These are phyloP conservation scores for Ptychochromis oligacanthus DNA, from an alignment of 2,113 vertebrate species.

Conservation along the genomic window DNA sequence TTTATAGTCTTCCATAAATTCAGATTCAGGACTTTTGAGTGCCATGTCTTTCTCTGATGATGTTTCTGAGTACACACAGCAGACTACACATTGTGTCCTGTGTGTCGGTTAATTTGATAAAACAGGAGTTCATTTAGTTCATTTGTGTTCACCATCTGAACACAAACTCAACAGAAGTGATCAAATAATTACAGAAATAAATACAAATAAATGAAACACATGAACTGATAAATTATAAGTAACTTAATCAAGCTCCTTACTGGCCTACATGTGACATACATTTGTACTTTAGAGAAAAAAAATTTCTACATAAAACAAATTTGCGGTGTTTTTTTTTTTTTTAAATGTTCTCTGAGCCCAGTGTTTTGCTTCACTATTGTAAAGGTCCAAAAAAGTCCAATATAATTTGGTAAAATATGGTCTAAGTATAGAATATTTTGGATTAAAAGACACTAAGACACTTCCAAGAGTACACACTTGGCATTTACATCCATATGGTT, in stretches of 20 bases:
- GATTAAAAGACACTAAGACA: not conserved
- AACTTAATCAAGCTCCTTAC: not conserved
- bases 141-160: accelerated
- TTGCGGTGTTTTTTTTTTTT: too few species aligned
- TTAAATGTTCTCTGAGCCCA: not conserved
- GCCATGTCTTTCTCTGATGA: too few species aligned
- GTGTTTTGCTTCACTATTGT: not conserved
- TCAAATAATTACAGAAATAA: not conserved
- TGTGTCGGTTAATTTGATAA: too few species aligned
- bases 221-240: accelerated
- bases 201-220: not conserved
- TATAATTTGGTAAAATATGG: not conserved
- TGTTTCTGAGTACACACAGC: too few species aligned
- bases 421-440: too few species aligned
- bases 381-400: not conserved
- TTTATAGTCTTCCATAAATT: too few species aligned
- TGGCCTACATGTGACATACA: accelerated
- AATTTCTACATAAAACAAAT: not conserved
- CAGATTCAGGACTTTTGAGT: too few species aligned
- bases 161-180: not conserved
- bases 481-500: too few species aligned
- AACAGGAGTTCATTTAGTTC: too few species aligned
- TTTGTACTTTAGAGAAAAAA: not conserved
- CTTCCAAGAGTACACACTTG: too few species aligned
- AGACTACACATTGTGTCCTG: too few species aligned